A percentile compares a stretch with the other conserved stretches of the same genome.
These are phyloP conservation scores for Sitophilus oryzae DNA, from an alignment of 1,140 invertebrate genomes.

Conservation along the genomic window DNA sequence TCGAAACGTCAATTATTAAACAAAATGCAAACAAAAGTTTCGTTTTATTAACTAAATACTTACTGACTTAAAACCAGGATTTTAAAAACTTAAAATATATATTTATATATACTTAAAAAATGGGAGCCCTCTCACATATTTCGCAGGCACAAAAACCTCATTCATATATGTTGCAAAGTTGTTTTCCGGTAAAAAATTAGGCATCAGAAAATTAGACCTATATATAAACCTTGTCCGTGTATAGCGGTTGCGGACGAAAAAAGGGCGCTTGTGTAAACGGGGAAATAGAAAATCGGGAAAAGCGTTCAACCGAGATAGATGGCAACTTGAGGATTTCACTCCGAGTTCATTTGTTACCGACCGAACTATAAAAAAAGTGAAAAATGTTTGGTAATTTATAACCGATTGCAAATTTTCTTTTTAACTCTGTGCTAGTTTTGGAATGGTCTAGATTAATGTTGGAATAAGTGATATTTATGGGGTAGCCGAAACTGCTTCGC, in stretches of 20 bases:
- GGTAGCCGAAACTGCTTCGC: not conserved
- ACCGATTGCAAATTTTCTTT: not conserved
- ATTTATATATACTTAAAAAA: no score
- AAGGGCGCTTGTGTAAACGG: slow-evolving; percentile 17
- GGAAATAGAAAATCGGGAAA: slow-evolving; percentile 21
- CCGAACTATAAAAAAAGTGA: slow-evolving; percentile 20
- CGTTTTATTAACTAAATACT: no score
- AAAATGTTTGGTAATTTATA: slow-evolving; percentile 19
- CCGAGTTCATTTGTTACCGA: slow-evolving; percentile 22
- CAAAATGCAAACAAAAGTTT: no score
- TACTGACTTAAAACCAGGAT: no score
- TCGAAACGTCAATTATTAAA: no score
- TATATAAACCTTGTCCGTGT: slow-evolving; percentile 11
- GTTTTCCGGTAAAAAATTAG: slow-evolving; percentile 16
- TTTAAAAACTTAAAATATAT: no score
- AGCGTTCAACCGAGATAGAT: slow-evolving; percentile 25
- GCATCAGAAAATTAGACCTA: slow-evolving; percentile 21
- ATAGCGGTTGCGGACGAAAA: slow-evolving; percentile 8
- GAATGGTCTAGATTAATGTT: not conserved
- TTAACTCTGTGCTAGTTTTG: not conserved
- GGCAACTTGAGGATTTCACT: slow-evolving; percentile 24
- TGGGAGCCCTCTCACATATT: no score
- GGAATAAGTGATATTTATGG: not conserved
- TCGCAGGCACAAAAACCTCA: not conserved
- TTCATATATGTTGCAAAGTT: slow-evolving; percentile 2